A percentile compares a stretch with the other conserved stretches of the same genome.
Evolutionary conservation across 2,113 vertebrate species (phyloP).

Genomic region (Boulengeromyrus knoepffleri): DNA sequence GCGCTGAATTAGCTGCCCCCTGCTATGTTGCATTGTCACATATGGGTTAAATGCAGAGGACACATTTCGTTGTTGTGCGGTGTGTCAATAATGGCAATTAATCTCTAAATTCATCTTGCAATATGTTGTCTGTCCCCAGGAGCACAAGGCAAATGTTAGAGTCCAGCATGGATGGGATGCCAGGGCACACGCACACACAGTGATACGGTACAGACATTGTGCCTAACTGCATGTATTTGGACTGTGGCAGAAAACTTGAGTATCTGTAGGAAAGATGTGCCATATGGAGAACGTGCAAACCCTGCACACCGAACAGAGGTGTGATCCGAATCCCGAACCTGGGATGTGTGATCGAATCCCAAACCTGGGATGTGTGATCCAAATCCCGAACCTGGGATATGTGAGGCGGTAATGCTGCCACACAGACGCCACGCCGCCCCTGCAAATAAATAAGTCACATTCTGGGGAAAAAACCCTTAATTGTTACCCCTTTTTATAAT

Average conservation of each 20-base stretch:
- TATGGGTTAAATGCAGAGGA: no score
- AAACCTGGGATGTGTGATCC: no score
- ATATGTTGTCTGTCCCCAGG: not conserved
- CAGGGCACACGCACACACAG: not conserved
- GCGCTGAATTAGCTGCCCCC: no score
- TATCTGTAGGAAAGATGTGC: not conserved
- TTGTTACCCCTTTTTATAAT: not conserved
- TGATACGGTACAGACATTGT: not conserved
- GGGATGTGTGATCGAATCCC: not conserved
- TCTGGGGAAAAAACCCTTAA: not conserved
- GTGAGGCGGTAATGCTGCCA: not conserved
- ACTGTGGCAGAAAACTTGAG: not conserved
- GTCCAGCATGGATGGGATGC: not conserved
- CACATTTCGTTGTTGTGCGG: no score
- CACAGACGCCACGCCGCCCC: not conserved
- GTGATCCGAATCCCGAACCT: not conserved
- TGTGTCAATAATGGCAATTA: no score
- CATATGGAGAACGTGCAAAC: not conserved
- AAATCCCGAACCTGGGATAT: not conserved
- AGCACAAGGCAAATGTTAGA: not conserved
- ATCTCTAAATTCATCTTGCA: not conserved
- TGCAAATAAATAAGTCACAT: not conserved
- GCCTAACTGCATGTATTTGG: not conserved
- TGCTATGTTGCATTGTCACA: no score
- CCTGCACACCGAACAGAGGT: not conserved